Conservation (phyloP, 2,797 vertebrate species). For the Cheracebus regulus region DNA sequence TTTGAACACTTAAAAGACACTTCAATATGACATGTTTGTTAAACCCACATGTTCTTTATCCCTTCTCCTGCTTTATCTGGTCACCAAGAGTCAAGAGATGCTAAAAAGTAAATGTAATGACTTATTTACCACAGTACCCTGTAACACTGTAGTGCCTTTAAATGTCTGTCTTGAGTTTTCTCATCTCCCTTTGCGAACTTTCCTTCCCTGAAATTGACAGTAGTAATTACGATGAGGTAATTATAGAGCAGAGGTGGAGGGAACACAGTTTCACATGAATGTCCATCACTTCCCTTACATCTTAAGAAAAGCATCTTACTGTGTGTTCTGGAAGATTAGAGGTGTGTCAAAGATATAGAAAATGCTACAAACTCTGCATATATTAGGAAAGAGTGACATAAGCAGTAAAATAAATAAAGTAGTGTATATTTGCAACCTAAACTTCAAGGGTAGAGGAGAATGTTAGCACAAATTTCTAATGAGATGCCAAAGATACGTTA, state of each 20-base stretch:
- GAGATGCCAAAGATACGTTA: constrained; percentile 22
- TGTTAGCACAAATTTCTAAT: background rate
- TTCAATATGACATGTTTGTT: background rate
- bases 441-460: background rate
- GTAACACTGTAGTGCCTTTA: background rate
- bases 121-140: background rate
- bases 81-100: background rate
- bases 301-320: background rate
- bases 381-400: background rate
- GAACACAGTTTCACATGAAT: background rate
- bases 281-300: background rate
- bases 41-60: background rate
- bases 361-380: background rate
- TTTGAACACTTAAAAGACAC: constrained; percentile 22
- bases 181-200: background rate
- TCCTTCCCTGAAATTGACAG: background rate
- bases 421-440: background rate
- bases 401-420: background rate
- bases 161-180: background rate
- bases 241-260: background rate
- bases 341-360: background rate
- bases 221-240: background rate
- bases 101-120: background rate
- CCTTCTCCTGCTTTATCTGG: background rate
- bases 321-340: background rate